Evolutionary conservation across 2,888 invertebrate species (phyloP), one percentile per base, ranked within the genome.

Genomic region (Drosophila greeni): DNA sequence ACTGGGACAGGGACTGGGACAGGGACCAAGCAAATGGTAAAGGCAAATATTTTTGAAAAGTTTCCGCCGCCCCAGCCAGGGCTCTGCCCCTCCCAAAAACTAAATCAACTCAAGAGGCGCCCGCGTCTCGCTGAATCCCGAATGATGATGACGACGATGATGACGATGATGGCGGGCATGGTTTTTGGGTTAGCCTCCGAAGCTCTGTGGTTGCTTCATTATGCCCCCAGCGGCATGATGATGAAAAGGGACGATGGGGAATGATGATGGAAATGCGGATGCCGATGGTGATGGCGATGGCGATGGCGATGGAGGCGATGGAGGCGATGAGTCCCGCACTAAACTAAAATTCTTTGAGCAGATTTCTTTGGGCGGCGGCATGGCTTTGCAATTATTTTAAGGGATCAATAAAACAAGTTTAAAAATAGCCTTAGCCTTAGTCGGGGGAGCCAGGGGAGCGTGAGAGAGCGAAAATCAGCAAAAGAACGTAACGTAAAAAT

Each of bases 391-490:
- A 75, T 79, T 76, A 75, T 82, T 82, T 82, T 71, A 72, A 62
- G 75, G 81, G 82, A 81, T 81, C 81, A 81, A 81, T 83, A 83
- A 83, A 81, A 79, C 71, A 81, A 79, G 76, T 81, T 81, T 76
- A 83, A 78, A 81, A 78, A 81, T 81, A 81, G 81, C 78, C 60
- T 20, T 78, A 76, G 81, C 78, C 60, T 24, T n/a, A 26, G 31
- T 12, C 29, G 8, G 31, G 14, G 23, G 49, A 39, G 26, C 12
- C 36, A 20, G 39, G 24, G 47, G 53, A 54, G 57, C 39, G 5
- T n/a, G 12, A 40, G 12, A 40, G 62, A 54, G 37, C 51, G 49
- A 42, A 42, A 42, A 42, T 42, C 40, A 42, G 40, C n/a, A n/a
- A 23, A 23, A 39, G 42, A 42, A 24, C n/a, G 42, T 11, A 42